phyloP scores from a whole-genome alignment of 2,888 invertebrate genomes.

The Malacosoma neustria region DNA sequence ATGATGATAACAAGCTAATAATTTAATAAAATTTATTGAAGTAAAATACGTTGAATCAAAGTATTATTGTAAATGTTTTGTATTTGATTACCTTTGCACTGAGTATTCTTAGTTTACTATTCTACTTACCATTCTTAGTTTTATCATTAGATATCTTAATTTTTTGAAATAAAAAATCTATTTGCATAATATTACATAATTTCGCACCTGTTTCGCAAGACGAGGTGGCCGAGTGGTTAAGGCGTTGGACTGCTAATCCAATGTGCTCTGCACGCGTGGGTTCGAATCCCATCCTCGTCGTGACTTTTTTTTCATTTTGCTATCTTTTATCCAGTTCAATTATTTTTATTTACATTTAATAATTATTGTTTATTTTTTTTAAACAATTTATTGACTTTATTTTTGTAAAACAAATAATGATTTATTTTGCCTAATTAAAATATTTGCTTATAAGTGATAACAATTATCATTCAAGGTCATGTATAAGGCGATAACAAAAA shows the following conservation, averaged over 20 bases:
- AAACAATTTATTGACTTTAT: background rate
- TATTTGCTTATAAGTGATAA: background rate
- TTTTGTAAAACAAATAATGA: background rate
- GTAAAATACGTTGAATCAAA: too few relatives aligned
- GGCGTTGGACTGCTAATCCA: slow-evolving; percentile 91
- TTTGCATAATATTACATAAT: slow-evolving; percentile 9
- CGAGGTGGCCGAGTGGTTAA: slow-evolving; percentile 92
- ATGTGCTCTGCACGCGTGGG: slow-evolving; percentile 90
- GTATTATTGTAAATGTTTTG: too few relatives aligned
- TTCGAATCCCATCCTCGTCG: slow-evolving; percentile 89
- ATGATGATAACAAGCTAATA: too few relatives aligned
- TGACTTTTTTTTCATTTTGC: slow-evolving; percentile 15
- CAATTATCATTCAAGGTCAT: background rate
- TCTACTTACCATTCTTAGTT: too few relatives aligned
- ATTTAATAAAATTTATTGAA: too few relatives aligned
- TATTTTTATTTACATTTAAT: too few relatives aligned
- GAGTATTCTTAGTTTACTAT: too few relatives aligned
- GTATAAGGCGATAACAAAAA: too few relatives aligned
- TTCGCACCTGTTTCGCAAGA: slow-evolving; percentile 43
- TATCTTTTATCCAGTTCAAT: background rate
- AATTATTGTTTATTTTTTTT: too few relatives aligned
- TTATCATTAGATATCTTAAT: too few relatives aligned
- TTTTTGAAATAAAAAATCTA: too few relatives aligned
- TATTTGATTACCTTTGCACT: too few relatives aligned
- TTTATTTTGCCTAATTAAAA: background rate